Evolutionary conservation across 2,797 vertebrate genomes (phyloP).

Genomic region (Darevskia nairensis): DNA sequence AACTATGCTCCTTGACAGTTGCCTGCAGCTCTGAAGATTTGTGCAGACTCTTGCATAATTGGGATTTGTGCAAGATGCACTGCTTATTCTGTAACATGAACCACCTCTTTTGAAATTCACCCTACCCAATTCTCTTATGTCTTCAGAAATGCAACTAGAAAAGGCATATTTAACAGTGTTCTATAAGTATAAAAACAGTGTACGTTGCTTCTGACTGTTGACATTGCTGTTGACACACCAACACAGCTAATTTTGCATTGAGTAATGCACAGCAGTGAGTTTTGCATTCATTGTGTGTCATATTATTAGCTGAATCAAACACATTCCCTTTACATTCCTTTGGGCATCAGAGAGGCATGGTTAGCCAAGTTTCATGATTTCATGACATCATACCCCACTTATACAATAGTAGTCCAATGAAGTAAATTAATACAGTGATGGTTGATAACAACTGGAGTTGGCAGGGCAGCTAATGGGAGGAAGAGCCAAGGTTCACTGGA

Average conservation of each 20-base stretch:
- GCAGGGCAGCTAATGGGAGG: too few species aligned
- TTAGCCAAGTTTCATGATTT: background rate
- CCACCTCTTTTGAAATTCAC: background rate
- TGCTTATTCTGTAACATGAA: conserved; percentile 3
- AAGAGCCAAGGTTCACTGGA: too few species aligned
- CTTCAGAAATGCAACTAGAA: background rate
- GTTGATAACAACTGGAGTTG: too few species aligned
- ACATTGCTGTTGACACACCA: background rate
- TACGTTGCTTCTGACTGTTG: background rate
- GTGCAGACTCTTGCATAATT: background rate
- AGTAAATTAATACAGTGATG: too few species aligned
- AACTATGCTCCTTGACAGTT: conserved; percentile 20
- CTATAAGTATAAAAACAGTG: background rate
- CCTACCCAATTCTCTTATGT: background rate
- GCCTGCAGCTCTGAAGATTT: conserved; percentile 24
- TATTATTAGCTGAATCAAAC: background rate
- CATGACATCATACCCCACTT: too few species aligned
- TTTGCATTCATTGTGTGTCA: background rate
- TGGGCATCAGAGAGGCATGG: background rate
- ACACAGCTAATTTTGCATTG: background rate
- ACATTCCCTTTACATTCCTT: background rate
- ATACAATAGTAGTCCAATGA: too few species aligned
- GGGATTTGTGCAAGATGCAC: conserved; percentile 5
- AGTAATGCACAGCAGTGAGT: background rate
- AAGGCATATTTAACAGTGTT: background rate